Conservation (phyloP, 2,888 invertebrate genomes). For the Phaonia tiefii region DNA sequence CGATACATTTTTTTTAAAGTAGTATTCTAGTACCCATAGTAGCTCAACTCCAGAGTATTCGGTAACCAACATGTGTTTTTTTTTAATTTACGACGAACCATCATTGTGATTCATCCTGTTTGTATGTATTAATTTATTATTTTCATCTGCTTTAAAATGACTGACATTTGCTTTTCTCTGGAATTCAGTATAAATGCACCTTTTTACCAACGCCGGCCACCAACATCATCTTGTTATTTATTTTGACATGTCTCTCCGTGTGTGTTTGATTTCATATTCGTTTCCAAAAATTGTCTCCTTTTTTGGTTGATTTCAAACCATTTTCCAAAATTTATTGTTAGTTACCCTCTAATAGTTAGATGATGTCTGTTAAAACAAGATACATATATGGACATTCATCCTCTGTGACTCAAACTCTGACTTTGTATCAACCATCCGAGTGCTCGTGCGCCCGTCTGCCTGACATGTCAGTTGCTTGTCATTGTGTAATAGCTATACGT, state of each 20-base stretch:
- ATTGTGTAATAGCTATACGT: constrained; percentile 17
- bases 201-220: constrained; percentile 2
- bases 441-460: not conserved
- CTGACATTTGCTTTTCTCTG: constrained; percentile 17
- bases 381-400: constrained; percentile 9
- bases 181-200: constrained; percentile 17
- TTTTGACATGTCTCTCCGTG: constrained; percentile 32
- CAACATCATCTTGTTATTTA: constrained; percentile 34
- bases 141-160: constrained; percentile 7
- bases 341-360: constrained; percentile 49
- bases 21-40: too few species aligned
- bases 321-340: constrained; percentile 33
- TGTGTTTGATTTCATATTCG: constrained; percentile 18
- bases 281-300: constrained; percentile 31
- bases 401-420: not conserved
- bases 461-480: not conserved
- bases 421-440: not conserved
- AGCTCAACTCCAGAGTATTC: too few species aligned
- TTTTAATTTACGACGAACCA: not conserved
- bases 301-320: constrained; percentile 21
- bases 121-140: not conserved
- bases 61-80: not conserved
- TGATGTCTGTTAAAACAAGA: constrained; percentile 33
- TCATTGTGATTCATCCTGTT: constrained; percentile 10
- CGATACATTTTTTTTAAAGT: too few species aligned